Conservation (phyloP, 2,113 vertebrate genomes). For the Caloenas nicobarica region DNA sequence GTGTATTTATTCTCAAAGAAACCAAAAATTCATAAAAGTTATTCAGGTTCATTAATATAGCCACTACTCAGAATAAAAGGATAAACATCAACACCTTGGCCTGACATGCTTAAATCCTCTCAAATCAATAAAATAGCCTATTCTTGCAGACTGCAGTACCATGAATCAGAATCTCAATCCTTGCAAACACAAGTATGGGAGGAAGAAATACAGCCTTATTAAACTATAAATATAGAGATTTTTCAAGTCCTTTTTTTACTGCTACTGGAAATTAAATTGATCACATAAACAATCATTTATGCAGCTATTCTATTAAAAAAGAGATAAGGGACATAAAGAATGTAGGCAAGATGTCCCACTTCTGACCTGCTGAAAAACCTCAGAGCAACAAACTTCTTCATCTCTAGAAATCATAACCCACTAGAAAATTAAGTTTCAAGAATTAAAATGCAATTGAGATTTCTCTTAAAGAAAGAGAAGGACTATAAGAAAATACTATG, state of each 20-base stretch:
- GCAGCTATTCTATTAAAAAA: neutral
- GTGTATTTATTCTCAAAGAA: neutral
- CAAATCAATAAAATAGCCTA: neutral
- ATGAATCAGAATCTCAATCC: neutral
- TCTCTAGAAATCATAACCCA: neutral
- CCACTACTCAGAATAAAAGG: neutral
- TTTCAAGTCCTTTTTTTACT: neutral
- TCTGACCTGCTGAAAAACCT: neutral
- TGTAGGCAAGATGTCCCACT: neutral
- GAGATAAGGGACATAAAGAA: neutral
- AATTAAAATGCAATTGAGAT: neutral
- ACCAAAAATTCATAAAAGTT: neutral
- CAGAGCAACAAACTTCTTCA: neutral
- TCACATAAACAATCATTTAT: neutral
- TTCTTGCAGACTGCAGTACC: neutral
- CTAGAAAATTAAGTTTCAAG: neutral
- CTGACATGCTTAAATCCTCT: neutral
- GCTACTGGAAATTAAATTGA: neutral
- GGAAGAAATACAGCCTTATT: neutral
- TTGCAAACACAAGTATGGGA: neutral
- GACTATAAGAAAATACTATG: fast-evolving
- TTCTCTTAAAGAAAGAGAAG: neutral
- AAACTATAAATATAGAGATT: neutral
- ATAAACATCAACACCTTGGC: neutral
- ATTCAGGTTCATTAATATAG: neutral